Conservation (phyloP, 1,140 invertebrate species). For the Drosophila kurseongensis region DNA sequence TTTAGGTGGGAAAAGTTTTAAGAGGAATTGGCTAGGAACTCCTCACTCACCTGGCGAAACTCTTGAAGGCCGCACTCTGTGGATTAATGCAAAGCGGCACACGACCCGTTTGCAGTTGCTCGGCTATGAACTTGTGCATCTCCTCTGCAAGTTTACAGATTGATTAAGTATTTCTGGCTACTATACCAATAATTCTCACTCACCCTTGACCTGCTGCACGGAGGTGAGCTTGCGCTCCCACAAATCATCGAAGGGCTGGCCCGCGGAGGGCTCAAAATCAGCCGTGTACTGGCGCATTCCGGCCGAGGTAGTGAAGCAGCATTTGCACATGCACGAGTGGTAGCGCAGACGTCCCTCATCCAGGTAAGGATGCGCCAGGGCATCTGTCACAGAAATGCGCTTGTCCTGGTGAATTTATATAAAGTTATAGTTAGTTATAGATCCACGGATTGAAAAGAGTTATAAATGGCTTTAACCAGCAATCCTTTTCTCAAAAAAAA, state of each 20-base stretch:
- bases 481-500: too few relatives aligned
- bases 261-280: slow-evolving; percentile 96
- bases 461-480: too few relatives aligned
- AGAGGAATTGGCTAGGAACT: slow-evolving; percentile 3
- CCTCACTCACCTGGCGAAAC: slow-evolving; percentile 97
- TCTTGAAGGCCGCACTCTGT: slow-evolving; percentile 99
- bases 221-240: slow-evolving; percentile 97
- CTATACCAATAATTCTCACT: slow-evolving; percentile 1
- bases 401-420: slow-evolving; percentile 89
- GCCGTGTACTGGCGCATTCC: slow-evolving; percentile 93
- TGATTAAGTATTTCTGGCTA: neutral
- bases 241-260: slow-evolving; percentile 95
- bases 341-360: slow-evolving; percentile 98
- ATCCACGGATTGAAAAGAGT: too few relatives aligned
- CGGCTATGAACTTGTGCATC: slow-evolving; percentile 99
- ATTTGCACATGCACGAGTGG: slow-evolving; percentile 99
- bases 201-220: slow-evolving; percentile 97
- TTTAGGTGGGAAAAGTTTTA: slow-evolving; percentile 13
- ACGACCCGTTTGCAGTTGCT: slow-evolving; percentile 96
- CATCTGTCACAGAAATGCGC: slow-evolving; percentile 96
- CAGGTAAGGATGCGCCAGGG: slow-evolving; percentile 97
- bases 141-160: slow-evolving; percentile 89
- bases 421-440: neutral
- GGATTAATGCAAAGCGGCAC: slow-evolving; percentile 99
- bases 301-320: slow-evolving; percentile 93